phyloP scores from a whole-genome alignment of 2,888 invertebrate species.

The Hermaeophaga mercurialis region DNA sequence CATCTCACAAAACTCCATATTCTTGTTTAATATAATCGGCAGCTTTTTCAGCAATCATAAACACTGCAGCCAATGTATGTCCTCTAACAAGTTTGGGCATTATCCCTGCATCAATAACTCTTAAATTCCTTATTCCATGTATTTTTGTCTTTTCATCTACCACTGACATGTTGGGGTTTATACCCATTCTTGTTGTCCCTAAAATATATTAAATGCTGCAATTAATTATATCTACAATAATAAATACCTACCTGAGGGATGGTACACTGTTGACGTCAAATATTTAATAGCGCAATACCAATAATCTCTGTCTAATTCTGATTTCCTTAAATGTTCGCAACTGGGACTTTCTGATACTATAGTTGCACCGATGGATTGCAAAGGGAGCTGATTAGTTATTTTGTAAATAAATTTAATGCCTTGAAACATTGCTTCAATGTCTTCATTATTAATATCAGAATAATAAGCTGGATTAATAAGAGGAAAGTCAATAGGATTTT shows the following conservation, averaged over 20 bases:
- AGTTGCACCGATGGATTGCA: conserved; percentile 63
- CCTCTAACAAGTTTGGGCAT: conserved; percentile 61
- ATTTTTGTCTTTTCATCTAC: conserved; percentile 61
- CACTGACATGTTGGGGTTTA: conserved; percentile 58
- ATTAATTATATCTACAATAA: no score
- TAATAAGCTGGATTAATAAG: conserved; percentile 43
- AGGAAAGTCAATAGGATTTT: conserved; percentile 45
- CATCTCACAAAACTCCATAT: no score
- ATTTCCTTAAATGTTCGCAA: conserved; percentile 46
- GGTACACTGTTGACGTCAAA: conserved; percentile 57
- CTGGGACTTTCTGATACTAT: conserved; percentile 62
- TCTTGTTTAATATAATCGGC: conserved; percentile 58
- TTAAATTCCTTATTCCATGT: conserved; percentile 58
- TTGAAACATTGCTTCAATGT: conserved; percentile 69
- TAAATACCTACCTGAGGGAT: conserved; percentile 60
- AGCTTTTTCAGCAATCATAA: conserved; percentile 63
- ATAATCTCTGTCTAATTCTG: conserved; percentile 47
- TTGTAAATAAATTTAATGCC: conserved; percentile 58
- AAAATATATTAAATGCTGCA: no score
- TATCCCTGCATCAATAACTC: conserved; percentile 62
- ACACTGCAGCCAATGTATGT: conserved; percentile 60
- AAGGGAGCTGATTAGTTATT: conserved; percentile 59
- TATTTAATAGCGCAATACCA: conserved; percentile 59
- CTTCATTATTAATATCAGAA: conserved; percentile 49
- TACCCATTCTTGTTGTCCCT: conserved; percentile 64